phyloP scores from a whole-genome alignment of 2,113 vertebrate genomes.

The Podarcis raffonei region DNA sequence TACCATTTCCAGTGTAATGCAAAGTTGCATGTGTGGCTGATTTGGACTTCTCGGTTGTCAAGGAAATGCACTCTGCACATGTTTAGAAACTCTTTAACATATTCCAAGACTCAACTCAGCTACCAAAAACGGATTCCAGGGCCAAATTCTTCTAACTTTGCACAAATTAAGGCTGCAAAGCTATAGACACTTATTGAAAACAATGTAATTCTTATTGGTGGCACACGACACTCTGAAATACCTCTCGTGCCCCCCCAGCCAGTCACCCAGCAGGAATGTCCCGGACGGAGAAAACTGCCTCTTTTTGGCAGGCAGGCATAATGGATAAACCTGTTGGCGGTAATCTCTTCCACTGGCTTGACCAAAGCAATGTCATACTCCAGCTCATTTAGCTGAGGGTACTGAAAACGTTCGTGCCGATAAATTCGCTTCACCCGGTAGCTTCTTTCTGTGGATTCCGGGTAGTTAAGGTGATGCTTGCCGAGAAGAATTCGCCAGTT shows the following conservation, averaged over 20 bases:
- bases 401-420: conserved; percentile 75
- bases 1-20: too few species aligned
- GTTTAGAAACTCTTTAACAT: too few species aligned
- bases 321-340: conserved; percentile 70
- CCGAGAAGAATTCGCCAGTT: conserved; percentile 80
- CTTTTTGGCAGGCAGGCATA: conserved; percentile 80
- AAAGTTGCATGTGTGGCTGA: too few species aligned
- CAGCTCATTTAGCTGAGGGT: conserved; percentile 75
- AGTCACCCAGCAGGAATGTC: conserved; percentile 79
- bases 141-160: too few species aligned
- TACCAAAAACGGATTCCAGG: too few species aligned
- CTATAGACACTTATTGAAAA: too few species aligned
- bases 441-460: conserved; percentile 70
- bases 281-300: conserved; percentile 67
- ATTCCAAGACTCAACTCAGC: too few species aligned
- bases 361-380: conserved; percentile 79
- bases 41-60: too few species aligned
- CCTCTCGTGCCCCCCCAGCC: conserved; percentile 76
- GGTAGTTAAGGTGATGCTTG: conserved; percentile 77
- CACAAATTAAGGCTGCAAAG: too few species aligned
- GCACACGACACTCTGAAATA: conserved; percentile 11
- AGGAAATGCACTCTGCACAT: too few species aligned
- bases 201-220: too few species aligned
- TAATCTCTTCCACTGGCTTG: conserved; percentile 71
- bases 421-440: conserved; percentile 76